Conservation (phyloP, 2,113 vertebrate genomes). For the Panthera uncia region DNA sequence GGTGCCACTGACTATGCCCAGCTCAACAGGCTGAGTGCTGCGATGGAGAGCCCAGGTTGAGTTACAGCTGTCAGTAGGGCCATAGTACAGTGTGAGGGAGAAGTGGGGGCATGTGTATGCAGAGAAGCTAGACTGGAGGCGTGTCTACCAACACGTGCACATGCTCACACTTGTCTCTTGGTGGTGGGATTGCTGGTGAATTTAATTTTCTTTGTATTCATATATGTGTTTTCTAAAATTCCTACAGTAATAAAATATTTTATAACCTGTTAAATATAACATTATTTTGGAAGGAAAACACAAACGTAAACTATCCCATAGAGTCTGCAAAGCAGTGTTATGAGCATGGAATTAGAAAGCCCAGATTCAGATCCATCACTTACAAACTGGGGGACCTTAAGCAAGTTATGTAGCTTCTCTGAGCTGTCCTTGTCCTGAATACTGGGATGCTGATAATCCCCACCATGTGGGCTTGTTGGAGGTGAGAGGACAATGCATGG, state of each 20-base stretch:
- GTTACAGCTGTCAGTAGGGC: not conserved
- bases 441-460: not conserved
- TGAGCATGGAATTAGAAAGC: not conserved
- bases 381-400: not conserved
- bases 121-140: not conserved
- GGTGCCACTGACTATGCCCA: not conserved
- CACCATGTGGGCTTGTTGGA: not conserved
- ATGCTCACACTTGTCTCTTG: not conserved
- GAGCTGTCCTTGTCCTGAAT: not conserved
- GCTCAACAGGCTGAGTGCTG: not conserved
- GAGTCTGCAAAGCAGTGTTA: not conserved
- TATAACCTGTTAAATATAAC: not conserved
- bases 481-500: not conserved
- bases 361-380: not conserved
- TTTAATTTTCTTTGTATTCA: not conserved
- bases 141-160: fast-evolving
- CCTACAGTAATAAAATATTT: not conserved
- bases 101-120: not conserved
- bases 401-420: not conserved
- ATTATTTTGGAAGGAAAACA: slow-evolving; percentile 13
- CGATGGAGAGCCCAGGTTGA: not conserved
- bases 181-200: not conserved
- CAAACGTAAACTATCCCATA: not conserved
- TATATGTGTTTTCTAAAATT: not conserved
- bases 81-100: not conserved